These are phyloP conservation scores for Nebria ingens DNA, from an alignment of 1,140 invertebrate genomes.

Conservation along the genomic window DNA sequence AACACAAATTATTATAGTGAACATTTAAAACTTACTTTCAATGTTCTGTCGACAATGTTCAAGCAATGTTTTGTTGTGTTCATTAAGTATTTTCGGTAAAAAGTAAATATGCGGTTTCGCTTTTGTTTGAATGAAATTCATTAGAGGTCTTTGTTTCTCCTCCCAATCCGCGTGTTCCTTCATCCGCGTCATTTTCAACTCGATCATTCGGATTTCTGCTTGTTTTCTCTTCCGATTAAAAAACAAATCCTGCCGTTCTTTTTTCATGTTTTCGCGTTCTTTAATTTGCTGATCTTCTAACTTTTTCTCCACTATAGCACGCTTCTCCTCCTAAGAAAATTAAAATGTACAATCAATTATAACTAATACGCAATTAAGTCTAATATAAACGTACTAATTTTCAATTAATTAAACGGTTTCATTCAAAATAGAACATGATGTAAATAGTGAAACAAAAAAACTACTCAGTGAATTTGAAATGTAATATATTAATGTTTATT, in stretches of 20 bases:
- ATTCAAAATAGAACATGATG: constrained; percentile 10
- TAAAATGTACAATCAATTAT: constrained; percentile 12
- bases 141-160: constrained; percentile 59
- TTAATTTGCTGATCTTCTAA: constrained; percentile 81
- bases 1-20: constrained; percentile 2
- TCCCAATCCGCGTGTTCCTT: constrained; percentile 86
- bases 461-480: constrained; percentile 14
- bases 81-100: constrained; percentile 61
- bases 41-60: constrained; percentile 38
- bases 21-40: constrained; percentile 39
- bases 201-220: constrained; percentile 77
- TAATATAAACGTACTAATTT: too few species aligned
- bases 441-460: constrained; percentile 6
- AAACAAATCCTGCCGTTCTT: constrained; percentile 78
- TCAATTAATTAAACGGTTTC: too few species aligned
- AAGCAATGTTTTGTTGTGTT: constrained; percentile 39
- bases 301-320: constrained; percentile 84
- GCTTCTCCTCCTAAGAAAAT: constrained; percentile 61
- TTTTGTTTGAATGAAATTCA: constrained; percentile 80
- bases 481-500: constrained; percentile 13
- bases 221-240: constrained; percentile 76
- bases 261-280: constrained; percentile 76
- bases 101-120: constrained; percentile 81
- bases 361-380: background rate
- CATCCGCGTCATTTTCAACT: constrained; percentile 80